A percentile compares a stretch with the other conserved stretches of the same genome.
phyloP scores from a whole-genome alignment of 2,888 invertebrate genomes.

The Physocephala rufipes region DNA sequence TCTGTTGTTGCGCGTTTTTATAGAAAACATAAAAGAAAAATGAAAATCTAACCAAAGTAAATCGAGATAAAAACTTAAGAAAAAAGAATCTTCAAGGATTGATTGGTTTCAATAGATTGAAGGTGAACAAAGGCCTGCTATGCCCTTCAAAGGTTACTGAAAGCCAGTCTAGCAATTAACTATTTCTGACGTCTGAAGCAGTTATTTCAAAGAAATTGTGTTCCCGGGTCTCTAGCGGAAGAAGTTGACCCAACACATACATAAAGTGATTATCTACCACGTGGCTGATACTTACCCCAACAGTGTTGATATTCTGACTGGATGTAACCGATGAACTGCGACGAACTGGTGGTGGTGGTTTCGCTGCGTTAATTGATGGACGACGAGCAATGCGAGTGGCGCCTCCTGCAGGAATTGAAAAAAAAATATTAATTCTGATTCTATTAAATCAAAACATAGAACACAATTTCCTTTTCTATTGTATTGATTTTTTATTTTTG shows the following conservation, averaged over 20 bases:
- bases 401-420: conserved; percentile 47
- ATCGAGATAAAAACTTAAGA: conserved; percentile 19
- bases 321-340: conserved; percentile 75
- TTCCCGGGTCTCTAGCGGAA: too few species aligned
- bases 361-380: conserved; percentile 66
- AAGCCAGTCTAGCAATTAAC: neutral
- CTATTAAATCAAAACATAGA: neutral
- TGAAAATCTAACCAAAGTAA: conserved; percentile 48
- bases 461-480: conserved; percentile 10
- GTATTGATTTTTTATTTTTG: conserved; percentile 9
- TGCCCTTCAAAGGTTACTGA: too few species aligned
- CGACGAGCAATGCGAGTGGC: conserved; percentile 64
- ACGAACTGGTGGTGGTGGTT: conserved; percentile 86
- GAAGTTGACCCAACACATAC: too few species aligned
- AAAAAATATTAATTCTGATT: conserved; percentile 13
- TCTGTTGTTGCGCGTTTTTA: neutral
- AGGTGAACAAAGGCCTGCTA: neutral
- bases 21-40: conserved; percentile 25
- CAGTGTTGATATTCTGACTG: conserved; percentile 57
- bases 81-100: conserved; percentile 27
- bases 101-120: neutral
- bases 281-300: conserved; percentile 56
- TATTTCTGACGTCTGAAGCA: too few species aligned
- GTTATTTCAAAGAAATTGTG: too few species aligned
- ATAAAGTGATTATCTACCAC: too few species aligned